Conservation (phyloP, 2,797 vertebrate species). For the Sibirionetta formosa region DNA sequence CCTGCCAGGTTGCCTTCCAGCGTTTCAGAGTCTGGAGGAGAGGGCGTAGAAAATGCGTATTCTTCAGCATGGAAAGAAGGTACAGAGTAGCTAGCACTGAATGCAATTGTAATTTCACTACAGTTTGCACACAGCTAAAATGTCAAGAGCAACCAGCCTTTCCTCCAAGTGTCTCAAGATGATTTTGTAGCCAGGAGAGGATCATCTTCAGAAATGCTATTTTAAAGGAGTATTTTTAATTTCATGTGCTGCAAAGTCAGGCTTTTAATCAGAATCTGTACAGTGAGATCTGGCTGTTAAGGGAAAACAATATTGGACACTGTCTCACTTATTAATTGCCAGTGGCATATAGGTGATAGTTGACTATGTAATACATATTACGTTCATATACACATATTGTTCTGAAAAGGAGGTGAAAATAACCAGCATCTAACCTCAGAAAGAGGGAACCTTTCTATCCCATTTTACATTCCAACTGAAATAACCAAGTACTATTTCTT, state of each 20-base stretch:
- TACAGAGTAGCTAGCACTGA: not conserved
- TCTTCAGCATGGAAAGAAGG: not conserved
- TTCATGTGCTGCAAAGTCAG: not conserved
- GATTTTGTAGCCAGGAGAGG: constrained; percentile 28
- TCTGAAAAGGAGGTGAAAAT: constrained; percentile 27
- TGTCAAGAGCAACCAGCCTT: not conserved
- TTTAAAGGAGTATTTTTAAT: constrained; percentile 55
- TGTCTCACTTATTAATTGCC: constrained; percentile 35
- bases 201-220: constrained; percentile 5
- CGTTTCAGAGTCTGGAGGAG: not conserved
- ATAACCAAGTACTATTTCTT: constrained; percentile 40
- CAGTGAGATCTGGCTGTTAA: constrained; percentile 28
- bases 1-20: not conserved
- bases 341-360: not conserved
- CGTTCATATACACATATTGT: constrained; percentile 17
- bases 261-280: constrained; percentile 40
- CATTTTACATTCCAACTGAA: constrained; percentile 68
- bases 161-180: constrained; percentile 9
- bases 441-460: constrained; percentile 46
- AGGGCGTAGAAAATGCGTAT: not conserved
- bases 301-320: constrained; percentile 27
- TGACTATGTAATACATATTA: constrained; percentile 35
- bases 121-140: constrained; percentile 18
- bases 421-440: constrained; percentile 51
- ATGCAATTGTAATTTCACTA: not conserved